Conservation (phyloP, 2,888 invertebrate genomes). For the Athalia circularis region DNA sequence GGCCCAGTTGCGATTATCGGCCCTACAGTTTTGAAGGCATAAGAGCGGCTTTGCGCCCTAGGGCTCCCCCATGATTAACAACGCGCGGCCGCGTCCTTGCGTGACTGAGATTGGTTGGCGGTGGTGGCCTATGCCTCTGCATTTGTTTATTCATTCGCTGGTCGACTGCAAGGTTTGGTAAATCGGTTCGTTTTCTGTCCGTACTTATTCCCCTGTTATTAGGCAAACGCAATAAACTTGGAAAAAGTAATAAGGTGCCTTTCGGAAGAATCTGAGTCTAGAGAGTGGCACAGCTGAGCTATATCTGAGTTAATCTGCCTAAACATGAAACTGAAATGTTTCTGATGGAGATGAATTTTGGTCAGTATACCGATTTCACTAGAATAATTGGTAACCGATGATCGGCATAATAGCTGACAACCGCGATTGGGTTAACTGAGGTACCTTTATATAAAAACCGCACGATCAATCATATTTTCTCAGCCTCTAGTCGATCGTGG, state of each 20-base stretch:
- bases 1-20: constrained; percentile 45
- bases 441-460: too few species aligned
- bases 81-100: constrained; percentile 37
- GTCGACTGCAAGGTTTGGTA: constrained; percentile 16
- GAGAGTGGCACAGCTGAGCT: constrained; percentile 16
- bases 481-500: neutral
- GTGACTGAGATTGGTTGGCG: constrained; percentile 39
- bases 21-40: neutral
- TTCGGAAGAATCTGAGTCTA: neutral
- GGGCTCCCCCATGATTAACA: constrained; percentile 37
- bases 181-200: constrained; percentile 30
- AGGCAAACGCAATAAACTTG: constrained; percentile 43
- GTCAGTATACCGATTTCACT: constrained; percentile 6
- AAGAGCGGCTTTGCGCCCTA: constrained; percentile 27
- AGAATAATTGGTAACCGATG: constrained; percentile 6
- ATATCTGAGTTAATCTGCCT: constrained; percentile 29
- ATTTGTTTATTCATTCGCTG: neutral
- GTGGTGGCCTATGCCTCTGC: constrained; percentile 26
- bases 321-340: constrained; percentile 18
- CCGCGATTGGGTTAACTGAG: neutral
- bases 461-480: too few species aligned
- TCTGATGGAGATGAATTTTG: constrained; percentile 12
- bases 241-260: constrained; percentile 45
- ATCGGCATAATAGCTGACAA: constrained; percentile 2
- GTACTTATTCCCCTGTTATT: constrained; percentile 40